A percentile compares a stretch with the other conserved stretches of the same genome.
phyloP scores from a whole-genome alignment of 2,113 vertebrate genomes.

The Megaleporinus macrocephalus region DNA sequence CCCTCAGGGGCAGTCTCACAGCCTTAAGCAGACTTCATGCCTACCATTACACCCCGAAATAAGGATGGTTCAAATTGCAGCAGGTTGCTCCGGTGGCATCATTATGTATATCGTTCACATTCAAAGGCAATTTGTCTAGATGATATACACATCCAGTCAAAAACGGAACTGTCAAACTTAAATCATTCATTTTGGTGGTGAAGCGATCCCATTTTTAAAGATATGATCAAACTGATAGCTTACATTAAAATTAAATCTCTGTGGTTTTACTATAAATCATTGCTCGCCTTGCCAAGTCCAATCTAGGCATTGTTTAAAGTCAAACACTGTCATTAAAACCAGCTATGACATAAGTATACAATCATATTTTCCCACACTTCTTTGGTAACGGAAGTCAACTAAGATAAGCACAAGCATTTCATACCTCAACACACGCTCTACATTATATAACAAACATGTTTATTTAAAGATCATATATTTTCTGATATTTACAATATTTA shows the following conservation, averaged over 20 bases:
- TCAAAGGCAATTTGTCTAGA: conserved; percentile 7
- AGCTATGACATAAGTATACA: conserved; percentile 16
- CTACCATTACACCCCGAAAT: conserved; percentile 2
- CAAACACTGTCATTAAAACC: conserved; percentile 21
- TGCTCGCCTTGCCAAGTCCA: background rate
- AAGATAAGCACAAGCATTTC: conserved; percentile 34
- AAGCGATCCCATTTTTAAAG: background rate
- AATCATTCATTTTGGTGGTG: background rate
- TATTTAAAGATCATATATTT: conserved; percentile 78
- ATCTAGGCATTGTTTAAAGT: conserved; percentile 39
- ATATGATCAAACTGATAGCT: background rate
- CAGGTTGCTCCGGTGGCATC: background rate
- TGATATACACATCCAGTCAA: background rate
- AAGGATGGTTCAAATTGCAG: background rate
- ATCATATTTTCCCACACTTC: conserved; percentile 31
- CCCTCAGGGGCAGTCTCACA: background rate
- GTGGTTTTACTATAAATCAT: conserved; percentile 5
- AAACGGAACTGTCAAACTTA: background rate
- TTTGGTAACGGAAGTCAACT: background rate
- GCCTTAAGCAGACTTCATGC: conserved; percentile 9
- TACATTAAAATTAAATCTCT: background rate
- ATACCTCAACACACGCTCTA: conserved; percentile 35
- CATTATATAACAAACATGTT: conserved; percentile 77
- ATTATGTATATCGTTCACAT: background rate
- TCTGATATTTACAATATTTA: conserved; percentile 81